phyloP scores from a whole-genome alignment of 2,888 invertebrate species.

The Timema podura region DNA sequence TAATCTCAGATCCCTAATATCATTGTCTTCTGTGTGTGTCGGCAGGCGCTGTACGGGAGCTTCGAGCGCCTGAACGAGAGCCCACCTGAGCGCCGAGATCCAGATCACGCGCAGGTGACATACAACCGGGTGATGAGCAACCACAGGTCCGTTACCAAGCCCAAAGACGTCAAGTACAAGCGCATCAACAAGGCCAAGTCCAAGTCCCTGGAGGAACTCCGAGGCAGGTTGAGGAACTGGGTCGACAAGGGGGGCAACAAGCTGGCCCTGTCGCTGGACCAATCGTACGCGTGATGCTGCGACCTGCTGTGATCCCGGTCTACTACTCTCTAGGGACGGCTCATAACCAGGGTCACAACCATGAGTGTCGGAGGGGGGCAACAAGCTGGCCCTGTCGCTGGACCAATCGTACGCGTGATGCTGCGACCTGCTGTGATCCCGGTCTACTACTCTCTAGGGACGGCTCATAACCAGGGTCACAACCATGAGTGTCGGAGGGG shows the following conservation, averaged over 20 bases:
- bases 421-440: not conserved
- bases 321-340: not conserved
- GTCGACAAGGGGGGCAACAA: constrained; percentile 64
- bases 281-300: constrained; percentile 28
- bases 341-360: not conserved
- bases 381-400: constrained; percentile 29
- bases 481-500: constrained; percentile 47
- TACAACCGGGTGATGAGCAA: constrained; percentile 87
- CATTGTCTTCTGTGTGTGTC: constrained; percentile 30
- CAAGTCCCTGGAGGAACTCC: constrained; percentile 78
- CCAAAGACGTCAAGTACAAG: constrained; percentile 87
- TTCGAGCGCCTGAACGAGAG: constrained; percentile 44
- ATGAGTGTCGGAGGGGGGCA: constrained; percentile 47
- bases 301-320: not conserved
- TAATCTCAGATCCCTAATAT: constrained; percentile 46
- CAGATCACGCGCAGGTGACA: constrained; percentile 48
- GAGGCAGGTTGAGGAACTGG: constrained; percentile 80
- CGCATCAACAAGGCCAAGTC: constrained; percentile 87
- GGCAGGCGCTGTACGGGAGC: constrained; percentile 47
- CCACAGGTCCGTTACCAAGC: constrained; percentile 84
- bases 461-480: not conserved
- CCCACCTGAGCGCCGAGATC: constrained; percentile 15
- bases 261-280: constrained; percentile 29
- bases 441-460: not conserved
- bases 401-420: constrained; percentile 31